Conservation (phyloP, 2,888 invertebrate species). For the Ophion ventricosus region DNA sequence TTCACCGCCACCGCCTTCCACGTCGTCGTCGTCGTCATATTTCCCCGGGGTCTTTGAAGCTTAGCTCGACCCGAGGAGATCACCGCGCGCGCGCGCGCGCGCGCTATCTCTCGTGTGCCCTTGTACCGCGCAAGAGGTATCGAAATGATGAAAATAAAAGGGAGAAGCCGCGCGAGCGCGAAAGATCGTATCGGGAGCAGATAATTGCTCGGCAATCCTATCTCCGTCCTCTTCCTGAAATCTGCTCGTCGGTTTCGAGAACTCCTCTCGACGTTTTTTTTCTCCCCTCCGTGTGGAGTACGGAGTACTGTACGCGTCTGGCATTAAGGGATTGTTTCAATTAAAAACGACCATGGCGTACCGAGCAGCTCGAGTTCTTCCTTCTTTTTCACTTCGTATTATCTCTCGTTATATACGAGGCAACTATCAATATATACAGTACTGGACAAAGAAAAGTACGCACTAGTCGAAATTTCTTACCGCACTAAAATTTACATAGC, state of each 20-base stretch:
- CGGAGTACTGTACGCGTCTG: slow-evolving; percentile 9
- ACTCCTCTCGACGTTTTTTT: not conserved
- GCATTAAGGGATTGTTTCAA: slow-evolving; percentile 77
- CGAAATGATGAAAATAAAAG: slow-evolving; percentile 49
- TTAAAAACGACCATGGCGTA: slow-evolving; percentile 73
- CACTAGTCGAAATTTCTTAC: too few relatives aligned
- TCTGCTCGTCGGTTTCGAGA: slow-evolving; percentile 16
- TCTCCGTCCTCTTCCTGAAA: slow-evolving; percentile 73
- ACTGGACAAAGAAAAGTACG: too few relatives aligned
- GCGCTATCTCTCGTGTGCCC: slow-evolving; percentile 14
- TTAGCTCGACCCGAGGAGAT: slow-evolving; percentile 70
- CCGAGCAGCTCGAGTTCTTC: not conserved
- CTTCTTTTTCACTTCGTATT: not conserved
- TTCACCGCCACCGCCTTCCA: slow-evolving; percentile 1
- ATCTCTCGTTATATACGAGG: too few relatives aligned
- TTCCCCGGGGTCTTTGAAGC: slow-evolving; percentile 79
- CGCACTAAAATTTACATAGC: too few relatives aligned
- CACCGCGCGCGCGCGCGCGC: not conserved
- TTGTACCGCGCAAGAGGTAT: slow-evolving; percentile 28
- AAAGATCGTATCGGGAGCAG: slow-evolving; percentile 81
- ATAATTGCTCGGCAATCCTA: slow-evolving; percentile 82
- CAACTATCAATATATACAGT: too few relatives aligned
- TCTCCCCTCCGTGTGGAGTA: not conserved
- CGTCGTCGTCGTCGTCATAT: slow-evolving; percentile 72
- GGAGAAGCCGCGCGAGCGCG: slow-evolving; percentile 63